phyloP scores from a whole-genome alignment of 2,888 invertebrate species.

The Pilophorus perplexus region DNA sequence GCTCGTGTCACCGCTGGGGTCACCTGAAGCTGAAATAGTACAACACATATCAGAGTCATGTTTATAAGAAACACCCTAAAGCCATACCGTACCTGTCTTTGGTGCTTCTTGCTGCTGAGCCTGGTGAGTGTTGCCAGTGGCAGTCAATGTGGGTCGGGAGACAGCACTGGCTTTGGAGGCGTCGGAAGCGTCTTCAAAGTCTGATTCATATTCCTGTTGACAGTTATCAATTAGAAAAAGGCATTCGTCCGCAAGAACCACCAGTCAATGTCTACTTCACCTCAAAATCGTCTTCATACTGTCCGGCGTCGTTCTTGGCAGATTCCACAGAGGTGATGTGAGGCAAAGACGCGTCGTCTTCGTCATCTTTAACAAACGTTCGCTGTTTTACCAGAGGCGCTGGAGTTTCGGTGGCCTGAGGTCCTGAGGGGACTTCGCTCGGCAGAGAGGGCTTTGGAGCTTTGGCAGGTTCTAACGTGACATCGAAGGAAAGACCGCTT shows the following conservation, averaged over 20 bases:
- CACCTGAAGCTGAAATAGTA: too few species aligned
- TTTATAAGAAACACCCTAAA: too few species aligned
- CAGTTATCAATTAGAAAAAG: too few species aligned
- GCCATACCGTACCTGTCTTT: too few species aligned
- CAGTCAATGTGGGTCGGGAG: too few species aligned
- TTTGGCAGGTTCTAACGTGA: constrained; percentile 33
- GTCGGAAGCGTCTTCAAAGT: constrained; percentile 34
- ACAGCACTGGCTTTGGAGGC: too few species aligned
- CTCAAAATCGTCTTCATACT: constrained; percentile 25
- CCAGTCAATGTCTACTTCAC: background rate
- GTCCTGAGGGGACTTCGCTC: background rate
- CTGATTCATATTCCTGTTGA: constrained; percentile 32
- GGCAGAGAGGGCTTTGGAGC: background rate
- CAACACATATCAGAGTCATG: too few species aligned
- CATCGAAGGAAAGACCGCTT: constrained; percentile 31
- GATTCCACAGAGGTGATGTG: constrained; percentile 18
- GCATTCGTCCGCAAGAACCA: background rate
- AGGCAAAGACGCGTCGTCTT: constrained; percentile 28
- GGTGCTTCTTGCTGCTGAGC: too few species aligned
- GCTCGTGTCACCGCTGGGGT: too few species aligned
- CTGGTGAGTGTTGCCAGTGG: too few species aligned
- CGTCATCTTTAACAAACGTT: constrained; percentile 41
- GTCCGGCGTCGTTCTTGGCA: background rate
- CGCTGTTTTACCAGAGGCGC: constrained; percentile 37
- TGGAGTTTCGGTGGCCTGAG: background rate